phyloP scores from a whole-genome alignment of 2,113 vertebrate species.

The Sakesphorus luctuosus region DNA sequence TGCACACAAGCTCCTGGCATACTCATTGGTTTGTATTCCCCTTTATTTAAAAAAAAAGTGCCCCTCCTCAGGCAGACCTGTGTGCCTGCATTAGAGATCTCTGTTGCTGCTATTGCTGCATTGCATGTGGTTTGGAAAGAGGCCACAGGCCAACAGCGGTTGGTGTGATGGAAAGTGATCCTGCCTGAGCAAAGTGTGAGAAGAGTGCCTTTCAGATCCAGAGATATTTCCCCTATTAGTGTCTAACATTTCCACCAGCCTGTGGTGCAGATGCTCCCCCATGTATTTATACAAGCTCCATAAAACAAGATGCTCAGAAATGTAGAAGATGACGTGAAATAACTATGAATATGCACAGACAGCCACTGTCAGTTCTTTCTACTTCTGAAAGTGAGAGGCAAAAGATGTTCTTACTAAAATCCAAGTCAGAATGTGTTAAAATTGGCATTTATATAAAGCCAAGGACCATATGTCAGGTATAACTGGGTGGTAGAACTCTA shows the following conservation, averaged over 20 bases:
- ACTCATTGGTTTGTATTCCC: not conserved
- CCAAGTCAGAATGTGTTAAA: not conserved
- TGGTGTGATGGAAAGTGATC: not conserved
- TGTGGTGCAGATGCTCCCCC: not conserved
- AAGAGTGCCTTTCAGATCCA: not conserved
- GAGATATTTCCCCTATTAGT: not conserved
- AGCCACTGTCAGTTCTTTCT: not conserved
- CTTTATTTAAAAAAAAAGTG: not conserved
- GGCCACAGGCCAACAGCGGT: not conserved
- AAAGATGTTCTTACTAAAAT: not conserved
- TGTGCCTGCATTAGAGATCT: not conserved
- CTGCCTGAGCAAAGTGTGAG: not conserved
- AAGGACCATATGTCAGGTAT: not conserved
- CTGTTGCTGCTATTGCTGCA: not conserved
- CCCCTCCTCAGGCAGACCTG: not conserved
- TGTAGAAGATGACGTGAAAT: not conserved
- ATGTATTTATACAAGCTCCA: not conserved
- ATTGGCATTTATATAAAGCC: not conserved
- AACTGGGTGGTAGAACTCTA: not conserved
- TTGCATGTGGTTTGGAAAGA: not conserved
- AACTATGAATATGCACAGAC: not conserved
- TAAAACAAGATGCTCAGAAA: not conserved
- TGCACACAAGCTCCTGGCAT: not conserved
- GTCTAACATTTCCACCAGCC: not conserved
- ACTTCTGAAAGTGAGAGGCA: not conserved